These are phyloP conservation scores for Brachyistius frenatus DNA, from an alignment of 2,113 vertebrate species.

Conservation along the genomic window DNA sequence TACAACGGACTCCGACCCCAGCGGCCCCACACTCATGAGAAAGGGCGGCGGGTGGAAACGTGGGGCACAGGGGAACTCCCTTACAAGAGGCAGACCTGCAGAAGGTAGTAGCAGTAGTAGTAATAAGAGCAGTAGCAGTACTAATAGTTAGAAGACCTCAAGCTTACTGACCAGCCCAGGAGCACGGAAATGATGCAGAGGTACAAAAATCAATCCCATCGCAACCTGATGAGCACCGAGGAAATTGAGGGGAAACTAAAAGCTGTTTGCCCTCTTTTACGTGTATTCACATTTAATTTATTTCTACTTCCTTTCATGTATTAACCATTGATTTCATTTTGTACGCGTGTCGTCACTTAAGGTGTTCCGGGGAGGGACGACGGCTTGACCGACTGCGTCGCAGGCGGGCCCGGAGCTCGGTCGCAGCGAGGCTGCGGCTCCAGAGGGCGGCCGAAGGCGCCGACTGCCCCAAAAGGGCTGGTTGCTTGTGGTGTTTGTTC, in stretches of 20 bases:
- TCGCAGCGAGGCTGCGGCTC: constrained; percentile 16
- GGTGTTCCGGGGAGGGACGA: constrained; percentile 32
- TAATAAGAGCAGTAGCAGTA: constrained; percentile 50
- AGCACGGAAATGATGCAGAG: constrained; percentile 42
- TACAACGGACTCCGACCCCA: constrained; percentile 83
- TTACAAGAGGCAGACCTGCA: constrained; percentile 62
- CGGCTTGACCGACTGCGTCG: constrained; percentile 75
- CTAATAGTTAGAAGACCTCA: constrained; percentile 45
- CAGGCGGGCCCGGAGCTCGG: constrained; percentile 45
- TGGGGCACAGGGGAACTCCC: constrained; percentile 40
- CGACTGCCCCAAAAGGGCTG: constrained; percentile 25
- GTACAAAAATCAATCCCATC: constrained; percentile 47
- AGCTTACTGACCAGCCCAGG: constrained; percentile 52
- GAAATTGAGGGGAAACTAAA: constrained; percentile 33
- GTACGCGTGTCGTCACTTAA: constrained; percentile 18
- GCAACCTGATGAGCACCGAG: constrained; percentile 55
- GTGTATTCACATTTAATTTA: constrained; percentile 64
- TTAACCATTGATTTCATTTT: constrained; percentile 44
- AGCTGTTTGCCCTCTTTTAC: constrained; percentile 6
- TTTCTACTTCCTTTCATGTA: constrained; percentile 41
- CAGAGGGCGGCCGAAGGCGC: constrained; percentile 17
- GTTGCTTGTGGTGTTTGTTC: constrained; percentile 61
- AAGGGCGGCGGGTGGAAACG: constrained; percentile 6
- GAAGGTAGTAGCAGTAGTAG: constrained; percentile 61
- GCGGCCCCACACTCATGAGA: constrained; percentile 60